These are phyloP conservation scores for Astyanax mexicanus DNA, from an alignment of 2,797 vertebrate genomes.

Conservation along the genomic window DNA sequence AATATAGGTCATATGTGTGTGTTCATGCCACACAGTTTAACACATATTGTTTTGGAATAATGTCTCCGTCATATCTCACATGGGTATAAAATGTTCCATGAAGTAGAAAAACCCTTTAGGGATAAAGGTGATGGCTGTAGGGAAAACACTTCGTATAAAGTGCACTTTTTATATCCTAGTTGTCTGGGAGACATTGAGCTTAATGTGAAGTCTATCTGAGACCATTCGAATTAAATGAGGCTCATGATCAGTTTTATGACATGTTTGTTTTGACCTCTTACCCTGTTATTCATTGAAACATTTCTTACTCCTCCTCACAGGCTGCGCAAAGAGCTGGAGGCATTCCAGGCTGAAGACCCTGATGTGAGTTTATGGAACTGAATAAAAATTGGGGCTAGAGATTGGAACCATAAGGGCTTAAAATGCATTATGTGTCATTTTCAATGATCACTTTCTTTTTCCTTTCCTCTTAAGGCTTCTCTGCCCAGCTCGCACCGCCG, in stretches of 20 bases:
- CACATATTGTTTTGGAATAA: neutral
- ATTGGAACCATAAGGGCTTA: neutral
- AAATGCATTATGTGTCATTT: neutral
- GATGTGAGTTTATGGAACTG: constrained; percentile 67
- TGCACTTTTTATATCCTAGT: neutral
- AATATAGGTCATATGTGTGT: too few species aligned
- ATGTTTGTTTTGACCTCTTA: neutral
- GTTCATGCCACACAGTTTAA: too few species aligned
- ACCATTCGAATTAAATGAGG: neutral
- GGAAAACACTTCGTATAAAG: neutral
- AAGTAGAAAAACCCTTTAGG: neutral
- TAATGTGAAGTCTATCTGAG: neutral
- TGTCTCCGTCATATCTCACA: neutral
- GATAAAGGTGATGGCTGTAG: neutral
- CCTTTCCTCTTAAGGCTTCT: constrained; percentile 63
- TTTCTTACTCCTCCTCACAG: constrained; percentile 56
- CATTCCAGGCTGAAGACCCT: constrained; percentile 69
- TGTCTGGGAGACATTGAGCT: neutral
- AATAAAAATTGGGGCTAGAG: neutral
- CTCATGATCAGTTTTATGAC: neutral
- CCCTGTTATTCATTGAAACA: neutral
- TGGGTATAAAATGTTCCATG: neutral
- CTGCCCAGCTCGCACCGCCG: constrained; percentile 70
- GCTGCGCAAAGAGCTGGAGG: constrained; percentile 77
- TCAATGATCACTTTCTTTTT: neutral